Conservation (phyloP, 2,113 vertebrate genomes). For the Taurulus bubalis region DNA sequence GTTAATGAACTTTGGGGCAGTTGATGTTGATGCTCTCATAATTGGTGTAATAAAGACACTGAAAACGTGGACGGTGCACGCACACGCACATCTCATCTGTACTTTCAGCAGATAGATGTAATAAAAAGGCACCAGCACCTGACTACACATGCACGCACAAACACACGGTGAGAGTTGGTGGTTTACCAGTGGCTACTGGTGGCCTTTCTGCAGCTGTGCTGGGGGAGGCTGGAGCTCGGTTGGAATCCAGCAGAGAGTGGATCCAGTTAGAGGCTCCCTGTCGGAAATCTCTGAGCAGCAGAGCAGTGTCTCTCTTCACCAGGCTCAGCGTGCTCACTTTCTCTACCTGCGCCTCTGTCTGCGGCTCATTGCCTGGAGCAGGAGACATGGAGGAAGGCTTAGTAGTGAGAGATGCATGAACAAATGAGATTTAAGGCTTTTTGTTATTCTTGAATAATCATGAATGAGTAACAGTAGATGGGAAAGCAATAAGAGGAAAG, state of each 20-base stretch:
- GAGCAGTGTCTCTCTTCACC: constrained; percentile 85
- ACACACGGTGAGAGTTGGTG: constrained; percentile 7
- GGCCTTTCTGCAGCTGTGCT: constrained; percentile 47
- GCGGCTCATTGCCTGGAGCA: constrained; percentile 80
- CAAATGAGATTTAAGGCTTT: neutral
- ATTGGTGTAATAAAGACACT: constrained; percentile 29
- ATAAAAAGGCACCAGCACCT: constrained; percentile 12
- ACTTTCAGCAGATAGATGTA: neutral
- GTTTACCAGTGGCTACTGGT: constrained; percentile 61
- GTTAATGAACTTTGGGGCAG: constrained; percentile 27
- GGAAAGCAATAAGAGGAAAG: constrained; percentile 21
- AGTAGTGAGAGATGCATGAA: constrained; percentile 3
- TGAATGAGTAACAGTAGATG: constrained; percentile 37
- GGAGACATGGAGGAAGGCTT: neutral
- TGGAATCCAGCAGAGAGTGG: constrained; percentile 86
- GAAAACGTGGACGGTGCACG: neutral
- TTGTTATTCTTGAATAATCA: constrained; percentile 20
- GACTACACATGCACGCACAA: constrained; percentile 4
- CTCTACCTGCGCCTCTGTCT: constrained; percentile 81
- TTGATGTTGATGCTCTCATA: neutral
- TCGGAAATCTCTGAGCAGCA: constrained; percentile 86
- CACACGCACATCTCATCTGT: neutral
- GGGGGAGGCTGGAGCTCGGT: constrained; percentile 57
- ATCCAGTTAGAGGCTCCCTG: constrained; percentile 91
- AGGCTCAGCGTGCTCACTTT: constrained; percentile 85